phyloP scores from a whole-genome alignment of 1,140 invertebrate genomes.

The Uloborus diversus region DNA sequence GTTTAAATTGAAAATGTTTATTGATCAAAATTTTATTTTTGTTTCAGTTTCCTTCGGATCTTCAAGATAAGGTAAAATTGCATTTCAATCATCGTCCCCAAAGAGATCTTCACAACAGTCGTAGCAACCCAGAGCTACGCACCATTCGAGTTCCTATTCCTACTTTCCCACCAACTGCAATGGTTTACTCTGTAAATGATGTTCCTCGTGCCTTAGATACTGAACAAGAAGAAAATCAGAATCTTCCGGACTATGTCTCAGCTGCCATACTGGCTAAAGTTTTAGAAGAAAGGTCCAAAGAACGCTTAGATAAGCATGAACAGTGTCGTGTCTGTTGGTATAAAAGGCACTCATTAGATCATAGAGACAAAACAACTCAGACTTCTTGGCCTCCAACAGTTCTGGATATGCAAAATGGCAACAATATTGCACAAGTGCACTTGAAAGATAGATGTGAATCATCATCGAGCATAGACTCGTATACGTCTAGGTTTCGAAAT shows the following conservation, averaged over 20 bases:
- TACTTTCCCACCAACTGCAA: slow-evolving; percentile 86
- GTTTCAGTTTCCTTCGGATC: slow-evolving; percentile 84
- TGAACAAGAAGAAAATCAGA: slow-evolving; percentile 55
- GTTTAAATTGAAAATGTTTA: not conserved
- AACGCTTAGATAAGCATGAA: slow-evolving; percentile 69
- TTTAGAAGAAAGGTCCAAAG: slow-evolving; percentile 82
- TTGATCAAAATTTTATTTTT: slow-evolving; percentile 1
- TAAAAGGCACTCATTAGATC: slow-evolving; percentile 21
- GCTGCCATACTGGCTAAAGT: slow-evolving; percentile 93
- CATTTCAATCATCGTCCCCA: slow-evolving; percentile 62
- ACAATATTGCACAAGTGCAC: slow-evolving; percentile 33
- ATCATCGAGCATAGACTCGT: slow-evolving; percentile 49
- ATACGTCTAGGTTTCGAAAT: slow-evolving; percentile 18
- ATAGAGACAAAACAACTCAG: slow-evolving; percentile 56
- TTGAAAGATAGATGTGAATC: slow-evolving; percentile 50
- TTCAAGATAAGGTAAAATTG: slow-evolving; percentile 82
- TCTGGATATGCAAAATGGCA: not conserved
- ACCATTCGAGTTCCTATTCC: slow-evolving; percentile 80
- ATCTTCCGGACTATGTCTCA: slow-evolving; percentile 80
- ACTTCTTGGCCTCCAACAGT: slow-evolving; percentile 31
- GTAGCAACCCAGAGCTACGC: slow-evolving; percentile 42
- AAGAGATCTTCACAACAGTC: slow-evolving; percentile 23
- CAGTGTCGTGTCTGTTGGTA: slow-evolving; percentile 49
- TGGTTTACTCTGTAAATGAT: slow-evolving; percentile 83
- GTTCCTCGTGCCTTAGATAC: slow-evolving; percentile 30